phyloP scores from a whole-genome alignment of 2,113 vertebrate species.

The Puffinus mauretanicus region DNA sequence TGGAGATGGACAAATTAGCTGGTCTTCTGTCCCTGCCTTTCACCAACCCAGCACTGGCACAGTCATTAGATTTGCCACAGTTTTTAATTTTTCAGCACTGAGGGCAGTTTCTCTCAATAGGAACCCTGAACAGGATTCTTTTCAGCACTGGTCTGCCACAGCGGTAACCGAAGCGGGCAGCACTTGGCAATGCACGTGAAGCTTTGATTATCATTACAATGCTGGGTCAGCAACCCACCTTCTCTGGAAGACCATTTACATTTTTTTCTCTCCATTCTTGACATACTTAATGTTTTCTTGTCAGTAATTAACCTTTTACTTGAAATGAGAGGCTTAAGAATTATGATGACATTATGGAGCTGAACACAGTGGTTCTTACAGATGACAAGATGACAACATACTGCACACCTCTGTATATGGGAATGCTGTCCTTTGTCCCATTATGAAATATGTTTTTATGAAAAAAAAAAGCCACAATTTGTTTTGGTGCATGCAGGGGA shows the following conservation, averaged over 20 bases:
- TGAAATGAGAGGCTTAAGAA: conserved; percentile 34
- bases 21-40: not conserved
- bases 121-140: not conserved
- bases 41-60: not conserved
- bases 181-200: not conserved
- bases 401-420: not conserved
- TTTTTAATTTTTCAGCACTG: not conserved
- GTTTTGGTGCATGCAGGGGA: not conserved
- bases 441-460: not conserved
- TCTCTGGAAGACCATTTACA: conserved; percentile 7
- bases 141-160: not conserved
- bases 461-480: not conserved
- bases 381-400: not conserved
- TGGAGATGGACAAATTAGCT: not conserved
- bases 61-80: not conserved
- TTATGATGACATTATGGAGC: conserved; percentile 4
- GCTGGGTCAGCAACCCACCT: conserved; percentile 11
- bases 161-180: not conserved
- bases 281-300: conserved; percentile 42
- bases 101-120: not conserved
- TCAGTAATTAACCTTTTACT: conserved; percentile 59
- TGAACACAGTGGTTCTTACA: not conserved
- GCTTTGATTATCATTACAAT: not conserved
- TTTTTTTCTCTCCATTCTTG: not conserved
- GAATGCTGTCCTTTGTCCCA: not conserved